Percentiles rank a stretch among this genome's conserved stretches.
phyloP scores from a whole-genome alignment of 1,140 invertebrate genomes.

The Thaumetopoea pityocampa region DNA sequence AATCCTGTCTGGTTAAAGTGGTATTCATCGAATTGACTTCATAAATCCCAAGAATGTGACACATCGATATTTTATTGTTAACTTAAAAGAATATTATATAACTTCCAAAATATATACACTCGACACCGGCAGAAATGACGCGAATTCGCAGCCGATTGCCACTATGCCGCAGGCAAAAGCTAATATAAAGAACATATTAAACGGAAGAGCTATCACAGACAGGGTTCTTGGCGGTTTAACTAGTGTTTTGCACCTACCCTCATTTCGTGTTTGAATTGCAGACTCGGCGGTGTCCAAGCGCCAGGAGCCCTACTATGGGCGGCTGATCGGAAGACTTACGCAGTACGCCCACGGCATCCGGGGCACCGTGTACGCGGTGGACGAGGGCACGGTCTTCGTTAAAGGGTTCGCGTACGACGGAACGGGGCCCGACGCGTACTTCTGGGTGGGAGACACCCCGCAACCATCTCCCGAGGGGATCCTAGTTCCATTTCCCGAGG shows the following conservation, averaged over 20 bases:
- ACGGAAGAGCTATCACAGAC: no score
- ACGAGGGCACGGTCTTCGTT: constrained; percentile 91
- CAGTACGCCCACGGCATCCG: constrained; percentile 85
- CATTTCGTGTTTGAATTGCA: constrained; percentile 23
- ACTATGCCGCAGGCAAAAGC: no score
- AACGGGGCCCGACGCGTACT: constrained; percentile 88
- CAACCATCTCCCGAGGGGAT: constrained; percentile 86
- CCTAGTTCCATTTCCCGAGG: constrained; percentile 90
- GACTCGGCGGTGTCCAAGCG: constrained; percentile 43
- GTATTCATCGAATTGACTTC: no score
- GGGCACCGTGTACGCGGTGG: constrained; percentile 89
- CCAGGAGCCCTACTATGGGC: constrained; percentile 85
- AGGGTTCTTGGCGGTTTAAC: no score
- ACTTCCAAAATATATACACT: no score
- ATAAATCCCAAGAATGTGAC: no score
- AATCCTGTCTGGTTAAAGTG: no score
- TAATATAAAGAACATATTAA: no score
- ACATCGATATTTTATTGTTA: no score
- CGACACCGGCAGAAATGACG: no score
- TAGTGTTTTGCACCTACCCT: not conserved
- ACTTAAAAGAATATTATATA: no score
- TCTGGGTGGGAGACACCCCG: constrained; percentile 89
- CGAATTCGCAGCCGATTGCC: no score
- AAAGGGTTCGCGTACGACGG: constrained; percentile 92
- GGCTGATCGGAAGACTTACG: constrained; percentile 81